Conservation (phyloP, 2,888 invertebrate genomes). For the Rhingia rostrata region DNA sequence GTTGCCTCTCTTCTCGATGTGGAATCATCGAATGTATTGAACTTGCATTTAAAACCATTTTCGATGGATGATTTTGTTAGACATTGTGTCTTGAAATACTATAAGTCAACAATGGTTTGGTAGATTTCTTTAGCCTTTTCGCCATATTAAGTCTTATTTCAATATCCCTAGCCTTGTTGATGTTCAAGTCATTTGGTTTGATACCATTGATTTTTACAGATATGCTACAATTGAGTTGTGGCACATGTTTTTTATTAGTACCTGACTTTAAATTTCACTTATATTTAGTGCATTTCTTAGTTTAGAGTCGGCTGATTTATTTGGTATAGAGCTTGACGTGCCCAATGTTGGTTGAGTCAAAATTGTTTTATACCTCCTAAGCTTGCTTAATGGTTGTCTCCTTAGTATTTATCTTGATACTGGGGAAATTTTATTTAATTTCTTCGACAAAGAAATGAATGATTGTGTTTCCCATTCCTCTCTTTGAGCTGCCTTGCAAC, state of each 20-base stretch:
- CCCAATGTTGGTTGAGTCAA: too few relatives aligned
- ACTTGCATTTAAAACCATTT: background rate
- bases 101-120: background rate
- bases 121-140: slow-evolving; percentile 7
- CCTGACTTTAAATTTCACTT: background rate
- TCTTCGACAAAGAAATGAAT: too few relatives aligned
- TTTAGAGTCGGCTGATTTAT: background rate
- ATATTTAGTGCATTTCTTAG: background rate
- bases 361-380: too few relatives aligned
- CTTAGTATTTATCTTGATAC: too few relatives aligned
- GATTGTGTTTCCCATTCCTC: too few relatives aligned
- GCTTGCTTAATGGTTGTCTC: too few relatives aligned
- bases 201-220: slow-evolving; percentile 55
- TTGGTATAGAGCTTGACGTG: background rate
- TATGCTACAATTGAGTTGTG: slow-evolving; percentile 23
- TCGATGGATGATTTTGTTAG: background rate
- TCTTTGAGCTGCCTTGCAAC: too few relatives aligned
- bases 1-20: slow-evolving; percentile 24
- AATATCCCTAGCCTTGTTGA: slow-evolving; percentile 14
- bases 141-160: slow-evolving; percentile 4
- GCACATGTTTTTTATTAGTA: too few relatives aligned
- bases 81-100: background rate
- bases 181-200: slow-evolving; percentile 24
- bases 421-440: too few relatives aligned
- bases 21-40: slow-evolving; percentile 53